phyloP scores from a whole-genome alignment of 2,797 vertebrate species.

The Cercopithecus diana region DNA sequence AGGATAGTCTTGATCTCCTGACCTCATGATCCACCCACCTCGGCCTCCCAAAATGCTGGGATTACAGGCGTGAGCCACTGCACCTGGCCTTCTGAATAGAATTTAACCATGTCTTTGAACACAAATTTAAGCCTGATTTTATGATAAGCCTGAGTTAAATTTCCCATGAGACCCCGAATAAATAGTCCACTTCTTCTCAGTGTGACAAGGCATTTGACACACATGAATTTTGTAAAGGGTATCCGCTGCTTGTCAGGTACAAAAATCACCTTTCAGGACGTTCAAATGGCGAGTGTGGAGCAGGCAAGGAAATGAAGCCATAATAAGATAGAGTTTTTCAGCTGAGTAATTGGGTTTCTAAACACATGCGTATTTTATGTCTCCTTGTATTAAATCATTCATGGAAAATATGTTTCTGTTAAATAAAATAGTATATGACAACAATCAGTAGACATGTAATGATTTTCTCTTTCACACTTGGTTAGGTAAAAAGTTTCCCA shows the following conservation, averaged over 20 bases:
- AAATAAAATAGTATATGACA: constrained; percentile 53
- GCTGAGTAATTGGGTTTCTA: constrained; percentile 73
- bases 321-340: constrained; percentile 58
- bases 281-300: neutral
- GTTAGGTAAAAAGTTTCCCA: neutral
- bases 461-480: constrained; percentile 43
- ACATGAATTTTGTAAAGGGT: neutral
- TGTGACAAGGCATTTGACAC: neutral
- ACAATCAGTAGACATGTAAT: neutral
- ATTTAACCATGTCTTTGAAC: neutral
- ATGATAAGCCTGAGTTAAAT: constrained; percentile 5
- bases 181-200: neutral
- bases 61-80: no score
- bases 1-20: no score
- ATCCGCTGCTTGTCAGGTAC: neutral
- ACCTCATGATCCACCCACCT: no score
- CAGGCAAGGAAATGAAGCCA: constrained; percentile 30
- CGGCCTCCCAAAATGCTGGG: no score
- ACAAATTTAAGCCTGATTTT: neutral
- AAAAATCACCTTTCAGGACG: constrained; percentile 60
- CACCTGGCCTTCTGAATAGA: neutral
- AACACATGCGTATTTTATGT: constrained; percentile 67
- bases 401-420: constrained; percentile 50
- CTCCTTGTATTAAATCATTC: constrained; percentile 75
- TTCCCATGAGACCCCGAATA: constrained; percentile 8